Percentiles rank a stretch among this genome's conserved stretches.
Conservation (phyloP, 2,888 invertebrate genomes). For the Herminia tarsipennalis region DNA sequence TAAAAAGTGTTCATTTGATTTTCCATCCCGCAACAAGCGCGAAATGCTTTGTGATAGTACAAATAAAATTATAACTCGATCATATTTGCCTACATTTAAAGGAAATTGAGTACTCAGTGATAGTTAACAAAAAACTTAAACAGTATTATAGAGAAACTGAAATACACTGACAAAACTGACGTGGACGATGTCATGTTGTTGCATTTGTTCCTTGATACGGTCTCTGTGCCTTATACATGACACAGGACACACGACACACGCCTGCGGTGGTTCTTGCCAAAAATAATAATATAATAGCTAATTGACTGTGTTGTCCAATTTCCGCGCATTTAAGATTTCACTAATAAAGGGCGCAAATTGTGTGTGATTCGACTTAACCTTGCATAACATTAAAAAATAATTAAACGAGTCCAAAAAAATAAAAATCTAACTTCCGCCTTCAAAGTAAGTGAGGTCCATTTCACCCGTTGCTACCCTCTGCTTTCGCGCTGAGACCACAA, state of each 20-base stretch:
- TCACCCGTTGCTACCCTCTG: too few relatives aligned
- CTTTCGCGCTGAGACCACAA: too few relatives aligned
- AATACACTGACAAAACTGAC: constrained; percentile 31
- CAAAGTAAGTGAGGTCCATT: too few relatives aligned
- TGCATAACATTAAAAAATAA: too few relatives aligned
- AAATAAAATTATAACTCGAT: constrained; percentile 69
- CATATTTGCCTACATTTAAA: constrained; percentile 42
- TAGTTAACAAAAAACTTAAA: constrained; percentile 48
- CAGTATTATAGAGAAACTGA: constrained; percentile 68
- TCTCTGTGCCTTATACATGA: too few relatives aligned
- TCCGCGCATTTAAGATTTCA: too few relatives aligned
- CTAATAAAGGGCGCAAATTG: too few relatives aligned
- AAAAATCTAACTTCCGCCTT: too few relatives aligned
- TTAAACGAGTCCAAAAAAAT: too few relatives aligned
- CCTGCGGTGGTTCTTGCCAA: constrained; percentile 55
- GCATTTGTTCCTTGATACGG: constrained; percentile 39
- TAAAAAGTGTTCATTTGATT: constrained; percentile 21
- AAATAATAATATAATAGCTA: constrained; percentile 1
- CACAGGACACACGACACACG: constrained; percentile 15
- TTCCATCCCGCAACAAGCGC: constrained; percentile 32
- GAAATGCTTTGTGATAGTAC: constrained; percentile 76
- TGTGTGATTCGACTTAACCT: too few relatives aligned
- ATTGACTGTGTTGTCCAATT: too few relatives aligned
- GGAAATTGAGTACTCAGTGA: constrained; percentile 55
- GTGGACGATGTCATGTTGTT: constrained; percentile 32